phyloP scores from a whole-genome alignment of 2,113 vertebrate genomes.

The Cnemophilus loriae region DNA sequence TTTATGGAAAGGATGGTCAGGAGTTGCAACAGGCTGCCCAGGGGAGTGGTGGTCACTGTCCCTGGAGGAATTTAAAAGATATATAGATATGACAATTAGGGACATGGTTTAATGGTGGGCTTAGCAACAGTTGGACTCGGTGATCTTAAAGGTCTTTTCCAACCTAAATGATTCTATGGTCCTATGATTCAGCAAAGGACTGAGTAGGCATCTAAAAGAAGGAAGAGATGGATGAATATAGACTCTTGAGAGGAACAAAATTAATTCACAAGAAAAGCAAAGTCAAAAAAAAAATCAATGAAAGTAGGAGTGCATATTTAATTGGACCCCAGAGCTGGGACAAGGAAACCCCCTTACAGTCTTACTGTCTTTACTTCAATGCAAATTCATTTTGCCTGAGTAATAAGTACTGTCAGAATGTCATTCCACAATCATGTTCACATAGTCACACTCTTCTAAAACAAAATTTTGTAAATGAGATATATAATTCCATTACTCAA shows the following conservation, averaged over 20 bases:
- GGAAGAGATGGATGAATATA: background rate
- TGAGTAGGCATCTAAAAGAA: background rate
- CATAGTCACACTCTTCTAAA: background rate
- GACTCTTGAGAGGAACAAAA: background rate
- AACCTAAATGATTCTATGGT: background rate
- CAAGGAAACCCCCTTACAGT: background rate
- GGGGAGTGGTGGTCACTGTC: background rate
- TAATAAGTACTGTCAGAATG: background rate
- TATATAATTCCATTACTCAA: background rate
- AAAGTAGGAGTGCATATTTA: background rate
- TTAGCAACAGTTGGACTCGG: fast-evolving
- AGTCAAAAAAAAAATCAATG: background rate
- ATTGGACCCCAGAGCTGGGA: background rate
- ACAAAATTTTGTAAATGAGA: background rate
- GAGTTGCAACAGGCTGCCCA: background rate
- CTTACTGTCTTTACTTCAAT: background rate
- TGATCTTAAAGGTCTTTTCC: background rate
- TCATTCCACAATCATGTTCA: background rate
- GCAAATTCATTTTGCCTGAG: background rate
- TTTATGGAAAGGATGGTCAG: background rate
- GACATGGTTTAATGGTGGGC: background rate
- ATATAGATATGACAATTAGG: background rate
- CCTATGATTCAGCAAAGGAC: background rate
- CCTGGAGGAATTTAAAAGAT: background rate
- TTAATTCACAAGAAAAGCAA: background rate